phyloP scores from a whole-genome alignment of 2,888 invertebrate genomes.

The Mesorhabditis spiculigera region DNA sequence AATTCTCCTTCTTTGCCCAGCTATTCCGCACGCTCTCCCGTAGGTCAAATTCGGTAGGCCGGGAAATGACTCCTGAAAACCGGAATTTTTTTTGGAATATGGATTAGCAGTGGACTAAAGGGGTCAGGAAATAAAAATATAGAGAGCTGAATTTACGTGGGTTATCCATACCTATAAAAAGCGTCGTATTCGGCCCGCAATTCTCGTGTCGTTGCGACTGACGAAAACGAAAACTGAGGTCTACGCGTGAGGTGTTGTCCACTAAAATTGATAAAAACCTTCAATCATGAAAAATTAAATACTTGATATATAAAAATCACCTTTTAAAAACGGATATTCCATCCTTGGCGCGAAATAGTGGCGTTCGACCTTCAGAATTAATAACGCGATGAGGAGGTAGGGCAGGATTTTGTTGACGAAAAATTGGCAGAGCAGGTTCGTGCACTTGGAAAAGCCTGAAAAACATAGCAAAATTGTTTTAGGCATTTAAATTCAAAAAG shows the following conservation, averaged over 20 bases:
- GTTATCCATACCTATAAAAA: not conserved
- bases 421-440: too few species aligned
- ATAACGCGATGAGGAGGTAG: not conserved
- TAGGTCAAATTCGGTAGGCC: not conserved
- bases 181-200: not conserved
- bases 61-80: not conserved
- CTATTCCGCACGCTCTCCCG: not conserved
- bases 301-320: too few species aligned
- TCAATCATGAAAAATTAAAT: not conserved
- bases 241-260: not conserved
- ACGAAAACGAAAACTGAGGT: not conserved
- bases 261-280: not conserved
- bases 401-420: not conserved
- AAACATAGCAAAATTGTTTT: too few species aligned
- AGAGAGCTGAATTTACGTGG: too few species aligned
- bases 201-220: not conserved
- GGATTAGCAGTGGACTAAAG: too few species aligned
- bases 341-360: too few species aligned
- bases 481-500: too few species aligned
- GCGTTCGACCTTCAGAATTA: too few species aligned
- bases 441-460: too few species aligned
- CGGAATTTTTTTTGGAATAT: too few species aligned
- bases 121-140: too few species aligned
- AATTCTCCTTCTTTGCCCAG: not conserved
- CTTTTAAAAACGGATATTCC: too few species aligned